phyloP scores from a whole-genome alignment of 2,113 vertebrate species.

The Alligator sinensis region DNA sequence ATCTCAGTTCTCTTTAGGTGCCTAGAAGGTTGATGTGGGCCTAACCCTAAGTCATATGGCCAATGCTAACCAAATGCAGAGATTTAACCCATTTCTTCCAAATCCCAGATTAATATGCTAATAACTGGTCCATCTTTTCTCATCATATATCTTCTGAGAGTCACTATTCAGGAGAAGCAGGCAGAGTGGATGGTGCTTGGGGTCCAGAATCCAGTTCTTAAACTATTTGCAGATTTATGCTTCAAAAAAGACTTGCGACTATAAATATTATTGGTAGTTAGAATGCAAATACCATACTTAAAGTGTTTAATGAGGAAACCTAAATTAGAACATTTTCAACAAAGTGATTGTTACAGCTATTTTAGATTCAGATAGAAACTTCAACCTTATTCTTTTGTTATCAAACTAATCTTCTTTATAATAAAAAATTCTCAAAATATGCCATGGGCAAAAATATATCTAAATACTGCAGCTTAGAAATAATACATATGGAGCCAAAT shows the following conservation, averaged over 20 bases:
- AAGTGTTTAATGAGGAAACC: slow-evolving; percentile 33
- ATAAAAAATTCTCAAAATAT: slow-evolving; percentile 8
- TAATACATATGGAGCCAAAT: not conserved
- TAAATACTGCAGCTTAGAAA: slow-evolving; percentile 18
- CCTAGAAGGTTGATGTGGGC: rapidly evolving
- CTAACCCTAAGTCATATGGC: no score
- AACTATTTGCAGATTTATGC: not conserved
- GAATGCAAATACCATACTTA: not conserved
- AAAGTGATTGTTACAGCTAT: not conserved
- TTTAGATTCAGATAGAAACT: slow-evolving; percentile 18
- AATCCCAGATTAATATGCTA: rapidly evolving
- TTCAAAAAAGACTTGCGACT: not conserved
- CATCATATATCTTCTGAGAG: not conserved
- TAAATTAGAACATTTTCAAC: slow-evolving; percentile 2
- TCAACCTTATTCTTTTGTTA: slow-evolving; percentile 14
- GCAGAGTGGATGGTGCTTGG: not conserved
- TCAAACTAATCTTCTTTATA: slow-evolving; percentile 14
- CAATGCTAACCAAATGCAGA: no score
- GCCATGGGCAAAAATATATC: not conserved
- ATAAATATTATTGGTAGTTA: not conserved
- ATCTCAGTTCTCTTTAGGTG: no score
- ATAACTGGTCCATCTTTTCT: rapidly evolving
- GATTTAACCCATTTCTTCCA: no score
- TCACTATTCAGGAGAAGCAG: not conserved
- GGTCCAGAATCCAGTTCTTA: not conserved